Evolutionary conservation across 1,140 invertebrate species (phyloP).

Genomic region (Catajapyx aquilonaris): DNA sequence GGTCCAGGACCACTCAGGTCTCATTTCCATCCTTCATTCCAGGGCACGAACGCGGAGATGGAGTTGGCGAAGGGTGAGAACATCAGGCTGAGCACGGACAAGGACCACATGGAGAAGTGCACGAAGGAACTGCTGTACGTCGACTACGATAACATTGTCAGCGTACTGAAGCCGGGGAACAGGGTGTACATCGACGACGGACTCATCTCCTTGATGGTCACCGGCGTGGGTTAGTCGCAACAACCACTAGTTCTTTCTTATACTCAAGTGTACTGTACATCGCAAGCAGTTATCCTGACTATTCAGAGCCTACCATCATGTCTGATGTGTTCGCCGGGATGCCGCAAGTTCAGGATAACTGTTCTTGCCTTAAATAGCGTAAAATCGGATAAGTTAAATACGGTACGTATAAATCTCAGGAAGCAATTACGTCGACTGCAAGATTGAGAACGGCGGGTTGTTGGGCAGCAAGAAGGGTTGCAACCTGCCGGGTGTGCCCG

Average conservation of each 20-base stretch:
- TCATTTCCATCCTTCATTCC: slow-evolving; percentile 7
- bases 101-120: slow-evolving; percentile 58
- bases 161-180: slow-evolving; percentile 72
- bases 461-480: slow-evolving; percentile 93
- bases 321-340: too few species aligned
- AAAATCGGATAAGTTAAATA: too few species aligned
- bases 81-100: slow-evolving; percentile 77
- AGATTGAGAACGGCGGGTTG: slow-evolving; percentile 89
- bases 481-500: slow-evolving; percentile 82
- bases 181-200: slow-evolving; percentile 92
- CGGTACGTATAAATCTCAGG: too few species aligned
- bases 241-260: too few species aligned
- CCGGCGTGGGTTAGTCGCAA: slow-evolving; percentile 40
- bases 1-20: not conserved
- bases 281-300: too few species aligned
- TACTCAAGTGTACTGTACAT: too few species aligned
- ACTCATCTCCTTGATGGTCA: slow-evolving; percentile 80
- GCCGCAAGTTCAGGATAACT: too few species aligned
- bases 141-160: slow-evolving; percentile 89
- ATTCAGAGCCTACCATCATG: too few species aligned
- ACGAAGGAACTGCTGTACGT: slow-evolving; percentile 51
- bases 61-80: slow-evolving; percentile 66
- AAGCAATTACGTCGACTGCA: slow-evolving; percentile 38
- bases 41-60: slow-evolving; percentile 78
- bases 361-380: too few species aligned